Base-by-base conservation (phyloP, 2,888 invertebrate species). In the Ormyrus thymus region DNA sequence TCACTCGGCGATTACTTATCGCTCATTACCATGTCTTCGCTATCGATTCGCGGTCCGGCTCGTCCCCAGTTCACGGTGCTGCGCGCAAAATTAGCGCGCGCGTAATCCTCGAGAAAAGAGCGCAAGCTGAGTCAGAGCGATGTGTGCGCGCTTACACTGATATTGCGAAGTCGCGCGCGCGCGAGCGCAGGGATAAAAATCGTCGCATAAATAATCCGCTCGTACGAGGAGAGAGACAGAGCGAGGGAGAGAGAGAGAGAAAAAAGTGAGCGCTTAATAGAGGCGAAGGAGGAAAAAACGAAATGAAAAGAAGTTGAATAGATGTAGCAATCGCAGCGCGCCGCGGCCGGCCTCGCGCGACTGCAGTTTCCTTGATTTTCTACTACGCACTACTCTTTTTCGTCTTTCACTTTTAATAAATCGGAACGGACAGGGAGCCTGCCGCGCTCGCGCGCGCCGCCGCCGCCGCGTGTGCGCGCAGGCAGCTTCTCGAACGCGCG, bases 321-420 rank as follows among this genome's bases (percentile, higher is more conserved):
- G 58, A 65, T 71, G 76, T 71, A 58, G 76, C 76, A 77, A 77
- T 59, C 13, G 64, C 68, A n/a, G 1, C 13, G 46, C 50, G 51
- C 53, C 53, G 45, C 75, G 70, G 29, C 29, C 29, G 29, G 29
- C 29, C 29, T 29, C 53, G 61, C 62, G 2, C 58, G 70, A 7
- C 45, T 29, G 62, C 56, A 15, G 71, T 77, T 77, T 77, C 65
- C 76, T 65, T 65, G 71, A 71, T 77, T 77, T 66, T 65, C 77
- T 65, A 62, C 76, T 59, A 56, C 78, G 56, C 73, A 71, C 66
- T 46, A 64, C 78, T 69, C 59, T 72, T 69, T 74, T 68, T 56
- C 73, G 73, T 74, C 73, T 74, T 78, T 74, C 66, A 79, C 71
- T 76, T 76, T 79, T 79, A 76, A 79, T 76, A 79, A 79, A 79